Evolutionary conservation across 92 coral and sea anemone species (phyloP).

Genomic region (Porites cylindrica): DNA sequence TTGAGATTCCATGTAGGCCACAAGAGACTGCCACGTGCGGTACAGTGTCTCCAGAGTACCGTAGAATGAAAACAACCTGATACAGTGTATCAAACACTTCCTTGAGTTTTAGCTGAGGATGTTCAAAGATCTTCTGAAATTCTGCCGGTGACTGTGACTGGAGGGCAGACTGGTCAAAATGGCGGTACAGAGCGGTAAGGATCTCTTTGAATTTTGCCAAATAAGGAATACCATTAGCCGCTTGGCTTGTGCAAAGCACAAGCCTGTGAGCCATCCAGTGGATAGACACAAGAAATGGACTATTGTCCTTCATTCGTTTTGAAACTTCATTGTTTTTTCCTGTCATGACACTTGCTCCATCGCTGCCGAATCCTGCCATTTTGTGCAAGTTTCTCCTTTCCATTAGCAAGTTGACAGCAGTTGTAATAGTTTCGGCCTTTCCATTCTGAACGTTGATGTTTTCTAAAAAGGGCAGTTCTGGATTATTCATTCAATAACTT

Average conservation of each 20-base stretch:
- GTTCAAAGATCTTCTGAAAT: conserved; percentile 36
- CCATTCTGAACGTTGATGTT: conserved; percentile 27
- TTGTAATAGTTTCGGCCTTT: conserved; percentile 32
- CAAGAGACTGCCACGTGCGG: conserved; percentile 43
- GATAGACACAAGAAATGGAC: conserved; percentile 14
- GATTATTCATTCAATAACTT: conserved; percentile 6
- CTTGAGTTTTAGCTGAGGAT: conserved; percentile 35
- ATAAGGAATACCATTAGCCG: conserved; percentile 32
- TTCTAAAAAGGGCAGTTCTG: conserved; percentile 31
- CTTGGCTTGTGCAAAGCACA: conserved; percentile 49
- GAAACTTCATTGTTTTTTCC: conserved; percentile 39
- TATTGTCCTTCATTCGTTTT: conserved; percentile 8
- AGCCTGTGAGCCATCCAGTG: conserved; percentile 54
- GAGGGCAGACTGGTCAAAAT: conserved; percentile 34
- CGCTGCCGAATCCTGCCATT: conserved; percentile 18
- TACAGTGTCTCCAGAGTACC: conserved; percentile 42
- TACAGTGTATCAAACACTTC: conserved; percentile 11
- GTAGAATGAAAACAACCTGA: conserved; percentile 47
- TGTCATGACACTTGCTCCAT: conserved; percentile 53
- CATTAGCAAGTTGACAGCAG: conserved; percentile 29
- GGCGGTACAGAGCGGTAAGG: neutral
- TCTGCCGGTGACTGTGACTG: conserved; percentile 22
- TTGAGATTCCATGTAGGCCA: conserved; percentile 47
- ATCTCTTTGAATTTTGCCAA: conserved; percentile 20
- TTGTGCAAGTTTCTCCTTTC: conserved; percentile 10